phyloP scores from a whole-genome alignment of 2,113 vertebrate species.

The Ophthalmolycus amberensis region DNA sequence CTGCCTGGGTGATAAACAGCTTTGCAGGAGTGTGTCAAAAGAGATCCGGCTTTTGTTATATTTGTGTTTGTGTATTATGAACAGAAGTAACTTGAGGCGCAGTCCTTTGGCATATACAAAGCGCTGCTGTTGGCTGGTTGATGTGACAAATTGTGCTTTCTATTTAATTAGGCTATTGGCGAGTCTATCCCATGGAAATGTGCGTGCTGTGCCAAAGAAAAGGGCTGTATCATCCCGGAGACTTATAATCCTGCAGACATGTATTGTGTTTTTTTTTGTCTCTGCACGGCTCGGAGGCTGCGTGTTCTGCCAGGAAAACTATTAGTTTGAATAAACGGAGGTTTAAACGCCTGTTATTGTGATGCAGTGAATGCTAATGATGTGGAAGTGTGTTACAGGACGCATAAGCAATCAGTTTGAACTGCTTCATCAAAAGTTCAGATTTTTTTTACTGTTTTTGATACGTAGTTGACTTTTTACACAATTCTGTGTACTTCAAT shows the following conservation, averaged over 20 bases:
- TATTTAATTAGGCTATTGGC: slow-evolving; percentile 80
- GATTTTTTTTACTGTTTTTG: slow-evolving; percentile 11
- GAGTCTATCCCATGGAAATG: slow-evolving; percentile 63
- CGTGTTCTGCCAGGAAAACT: slow-evolving; percentile 33
- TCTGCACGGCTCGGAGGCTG: not conserved
- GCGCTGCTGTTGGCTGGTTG: slow-evolving; percentile 46
- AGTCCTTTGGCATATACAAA: slow-evolving; percentile 22
- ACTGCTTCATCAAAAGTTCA: slow-evolving; percentile 4
- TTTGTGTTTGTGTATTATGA: slow-evolving; percentile 25
- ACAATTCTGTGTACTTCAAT: slow-evolving; percentile 23
- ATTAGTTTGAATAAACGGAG: slow-evolving; percentile 24
- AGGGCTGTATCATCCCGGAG: slow-evolving; percentile 62
- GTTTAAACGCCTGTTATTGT: slow-evolving; percentile 15
- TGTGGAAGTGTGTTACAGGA: slow-evolving; percentile 1
- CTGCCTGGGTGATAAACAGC: not conserved
- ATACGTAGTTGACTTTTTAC: slow-evolving; percentile 15
- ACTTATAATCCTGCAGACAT: slow-evolving; percentile 50
- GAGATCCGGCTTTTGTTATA: not conserved
- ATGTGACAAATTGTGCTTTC: slow-evolving; percentile 78
- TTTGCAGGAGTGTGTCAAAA: slow-evolving; percentile 10
- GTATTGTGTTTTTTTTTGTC: slow-evolving; percentile 26
- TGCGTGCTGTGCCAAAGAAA: slow-evolving; percentile 64
- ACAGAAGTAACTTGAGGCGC: slow-evolving; percentile 52
- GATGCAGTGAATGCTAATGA: slow-evolving; percentile 21
- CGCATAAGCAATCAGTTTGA: slow-evolving; percentile 8